Conservation (phyloP, 2,113 vertebrate genomes). For the Perccottus glenii region DNA sequence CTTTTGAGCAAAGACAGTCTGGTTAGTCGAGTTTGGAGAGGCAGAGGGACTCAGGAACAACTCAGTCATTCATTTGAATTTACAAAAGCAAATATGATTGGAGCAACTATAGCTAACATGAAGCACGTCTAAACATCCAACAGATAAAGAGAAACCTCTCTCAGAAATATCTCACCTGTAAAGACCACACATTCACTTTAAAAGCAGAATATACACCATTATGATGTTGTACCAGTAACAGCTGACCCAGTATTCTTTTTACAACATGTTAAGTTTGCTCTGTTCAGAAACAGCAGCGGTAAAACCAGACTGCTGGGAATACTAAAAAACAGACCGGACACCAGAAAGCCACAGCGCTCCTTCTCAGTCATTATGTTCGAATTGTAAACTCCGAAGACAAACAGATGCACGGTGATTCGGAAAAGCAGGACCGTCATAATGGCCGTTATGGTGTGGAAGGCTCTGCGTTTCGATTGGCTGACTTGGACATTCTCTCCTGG, state of each 20-base stretch:
- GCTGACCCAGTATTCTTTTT: background rate
- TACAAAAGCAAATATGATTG: no score
- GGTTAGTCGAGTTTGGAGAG: no score
- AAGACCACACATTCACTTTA: background rate
- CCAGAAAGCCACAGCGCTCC: background rate
- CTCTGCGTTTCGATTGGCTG: background rate
- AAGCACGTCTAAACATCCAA: no score
- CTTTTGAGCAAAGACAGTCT: no score
- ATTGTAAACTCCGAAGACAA: background rate
- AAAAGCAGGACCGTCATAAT: background rate
- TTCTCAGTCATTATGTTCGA: background rate
- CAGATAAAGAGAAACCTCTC: no score
- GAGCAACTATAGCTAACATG: no score
- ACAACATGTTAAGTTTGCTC: background rate
- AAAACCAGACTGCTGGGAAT: constrained; percentile 1
- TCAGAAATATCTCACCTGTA: no score
- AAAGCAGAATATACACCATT: background rate
- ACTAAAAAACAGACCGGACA: background rate
- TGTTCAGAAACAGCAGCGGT: constrained; percentile 5
- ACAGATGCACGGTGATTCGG: background rate
- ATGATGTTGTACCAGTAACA: background rate
- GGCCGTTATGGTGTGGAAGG: constrained; percentile 1
- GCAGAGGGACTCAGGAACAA: no score
- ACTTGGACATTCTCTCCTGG: background rate
- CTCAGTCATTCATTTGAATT: no score